Evolutionary conservation across 2,888 invertebrate genomes (phyloP).

Genomic region (Chorisops tibialis): DNA sequence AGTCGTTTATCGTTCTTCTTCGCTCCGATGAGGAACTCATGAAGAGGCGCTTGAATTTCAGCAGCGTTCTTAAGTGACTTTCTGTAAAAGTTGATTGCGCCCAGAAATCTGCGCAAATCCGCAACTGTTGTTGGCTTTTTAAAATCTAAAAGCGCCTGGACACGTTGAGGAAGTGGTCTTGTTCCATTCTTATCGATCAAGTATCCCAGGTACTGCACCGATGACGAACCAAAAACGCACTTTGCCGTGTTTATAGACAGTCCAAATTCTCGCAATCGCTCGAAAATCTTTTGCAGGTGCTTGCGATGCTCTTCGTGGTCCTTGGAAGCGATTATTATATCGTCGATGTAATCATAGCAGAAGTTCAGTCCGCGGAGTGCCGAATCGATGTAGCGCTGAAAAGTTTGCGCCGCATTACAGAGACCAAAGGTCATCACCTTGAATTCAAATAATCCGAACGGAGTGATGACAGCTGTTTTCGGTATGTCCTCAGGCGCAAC

Average conservation of each 20-base stretch:
- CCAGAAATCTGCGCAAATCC: background rate
- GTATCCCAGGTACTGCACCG: constrained; percentile 13
- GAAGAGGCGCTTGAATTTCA: background rate
- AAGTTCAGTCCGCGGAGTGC: constrained; percentile 37
- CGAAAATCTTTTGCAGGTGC: constrained; percentile 35
- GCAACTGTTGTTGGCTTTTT: background rate
- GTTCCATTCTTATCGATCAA: background rate
- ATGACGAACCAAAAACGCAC: constrained; percentile 31
- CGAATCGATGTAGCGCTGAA: constrained; percentile 42
- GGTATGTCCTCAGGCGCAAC: constrained; percentile 38
- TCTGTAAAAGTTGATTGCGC: background rate
- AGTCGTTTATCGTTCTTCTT: background rate
- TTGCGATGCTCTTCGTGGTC: constrained; percentile 32
- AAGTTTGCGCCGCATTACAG: constrained; percentile 44
- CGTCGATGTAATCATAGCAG: constrained; percentile 38
- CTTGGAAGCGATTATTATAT: constrained; percentile 38
- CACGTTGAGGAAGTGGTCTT: constrained; percentile 9
- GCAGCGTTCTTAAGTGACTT: background rate
- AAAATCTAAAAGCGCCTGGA: background rate
- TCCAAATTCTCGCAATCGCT: constrained; percentile 34
- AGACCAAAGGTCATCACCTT: constrained; percentile 43
- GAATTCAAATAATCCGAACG: constrained; percentile 44
- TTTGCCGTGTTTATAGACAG: constrained; percentile 34
- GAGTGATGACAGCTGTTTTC: constrained; percentile 42
- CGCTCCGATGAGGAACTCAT: background rate